Base-by-base conservation (phyloP, 2,888 invertebrate genomes). In the Neocrepidodera transversa region DNA sequence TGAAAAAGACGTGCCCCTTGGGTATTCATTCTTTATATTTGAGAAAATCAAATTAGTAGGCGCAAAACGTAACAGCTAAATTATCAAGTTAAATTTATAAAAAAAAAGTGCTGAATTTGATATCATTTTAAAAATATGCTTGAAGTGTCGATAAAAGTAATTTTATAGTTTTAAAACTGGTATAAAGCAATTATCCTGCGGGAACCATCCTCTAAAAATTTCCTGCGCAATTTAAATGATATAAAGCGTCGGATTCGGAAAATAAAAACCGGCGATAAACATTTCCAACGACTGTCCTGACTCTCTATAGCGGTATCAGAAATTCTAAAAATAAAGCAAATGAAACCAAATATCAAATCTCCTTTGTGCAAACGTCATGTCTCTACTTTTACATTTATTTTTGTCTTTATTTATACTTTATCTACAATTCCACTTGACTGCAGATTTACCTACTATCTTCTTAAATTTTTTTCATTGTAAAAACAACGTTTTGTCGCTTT, bases 371-470 rank as follows among this genome's bases (percentile, higher is more conserved):
- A 68, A 70, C 71, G 71, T 72, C 72, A 71, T 70, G 71, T 69
- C 68, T 65, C 60, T 67, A 70, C 67, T 70, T 70, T 68, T 72
- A 69, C 71, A 71, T 73, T 75, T 74, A 74, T 75, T 54, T n/a
- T 74, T 71, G 72, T 71, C 71, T 75, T 75, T 76, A 77, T 78
- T 78, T 76, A 75, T 74, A 74, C 77, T 77, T 78, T 78, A 78
- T 78, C 78, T 77, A 70, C 67, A 65, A 45, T 76, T 76, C 76
- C 75, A 69, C 72, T 69, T 64, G 68, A 69, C 60, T 71, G 73
- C 68, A 64, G 68, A 70, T 68, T 73, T 71, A 66, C 64, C 54
- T 63, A 54, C 30, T 62, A 55, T 65, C 23, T 45, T 18, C 45
- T 48, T 36, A 40, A 52, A 54, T 51, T 61, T 56, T n/a, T 63